phyloP scores from a whole-genome alignment of 1,140 invertebrate species.

The Tenebrio molitor region DNA sequence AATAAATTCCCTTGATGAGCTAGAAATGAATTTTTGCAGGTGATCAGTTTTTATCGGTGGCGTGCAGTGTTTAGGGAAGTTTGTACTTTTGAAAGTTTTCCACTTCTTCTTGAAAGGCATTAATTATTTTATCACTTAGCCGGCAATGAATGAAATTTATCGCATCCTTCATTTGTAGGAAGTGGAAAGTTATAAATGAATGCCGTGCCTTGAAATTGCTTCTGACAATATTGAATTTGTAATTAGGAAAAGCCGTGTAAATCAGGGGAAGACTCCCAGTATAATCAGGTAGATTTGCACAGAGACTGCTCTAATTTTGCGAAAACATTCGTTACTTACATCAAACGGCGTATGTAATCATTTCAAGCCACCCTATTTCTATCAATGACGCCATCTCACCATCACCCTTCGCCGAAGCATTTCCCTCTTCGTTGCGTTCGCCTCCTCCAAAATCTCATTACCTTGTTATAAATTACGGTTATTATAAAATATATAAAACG shows the following conservation, averaged over 20 bases:
- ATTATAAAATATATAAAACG: slow-evolving; percentile 11
- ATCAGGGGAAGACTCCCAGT: slow-evolving; percentile 17
- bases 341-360: slow-evolving; percentile 43
- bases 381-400: slow-evolving; percentile 5
- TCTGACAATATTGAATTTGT: slow-evolving; percentile 43
- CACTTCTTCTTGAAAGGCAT: not conserved
- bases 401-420: not conserved
- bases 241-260: slow-evolving; percentile 42
- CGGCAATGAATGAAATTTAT: slow-evolving; percentile 6
- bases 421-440: not conserved
- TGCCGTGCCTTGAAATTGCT: slow-evolving; percentile 15
- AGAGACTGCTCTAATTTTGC: slow-evolving; percentile 41
- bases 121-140: slow-evolving; percentile 1
- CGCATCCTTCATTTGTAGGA: not conserved
- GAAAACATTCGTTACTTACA: slow-evolving; percentile 36
- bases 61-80: no score
- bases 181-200: slow-evolving; percentile 18
- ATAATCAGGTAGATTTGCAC: slow-evolving; percentile 31
- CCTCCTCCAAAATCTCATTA: slow-evolving; percentile 24
- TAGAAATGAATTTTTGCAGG: not conserved
- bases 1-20: not conserved
- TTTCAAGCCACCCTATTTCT: slow-evolving; percentile 20
- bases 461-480: slow-evolving; percentile 21
- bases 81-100: not conserved
- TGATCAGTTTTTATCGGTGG: not conserved